Base-by-base conservation (phyloP, 2,888 invertebrate species). In the Linnaemya tessellans region DNA sequence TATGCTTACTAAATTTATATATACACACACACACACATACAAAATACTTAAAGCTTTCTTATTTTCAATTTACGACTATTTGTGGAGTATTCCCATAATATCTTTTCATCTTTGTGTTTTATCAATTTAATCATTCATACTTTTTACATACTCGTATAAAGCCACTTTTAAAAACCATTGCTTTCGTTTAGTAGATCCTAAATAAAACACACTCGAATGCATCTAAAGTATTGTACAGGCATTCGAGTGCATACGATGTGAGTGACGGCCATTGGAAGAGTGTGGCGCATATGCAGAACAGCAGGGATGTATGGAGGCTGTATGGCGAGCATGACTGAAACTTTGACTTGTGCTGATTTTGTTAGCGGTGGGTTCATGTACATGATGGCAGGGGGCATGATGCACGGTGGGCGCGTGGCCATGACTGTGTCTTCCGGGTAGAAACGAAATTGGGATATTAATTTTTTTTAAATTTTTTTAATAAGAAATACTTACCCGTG, bases 341-440 rank as follows among this genome's bases (percentile, higher is more conserved):
- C 92, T 92, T 87, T 92, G 93, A 87, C 92, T 93, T 82, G 90
- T 90, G 67, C 89, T 86, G 86, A 92, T 87, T 89, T 92, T 91
- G 0, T 51, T 54, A 5, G 85, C 60, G 62, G 79, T 62, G 25
- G 89, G 88, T 35, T 91, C 90, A 70, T 89, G 90, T 41, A 88
- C 80, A 75, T 89, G 62, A 80, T 90, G 87, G 43, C 87, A 87
- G 43, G 86, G 70, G 0, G 86, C 87, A 79, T 87, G 87, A 79
- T 88, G 88, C 49, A 86, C 80, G 10, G 90, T 80, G n/a, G 90
- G 88, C 0, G 88, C 80, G 35, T 87, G 88, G 10, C 87, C 88
- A 58, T 89, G 89, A 20, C 87, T 89, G 85, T 89, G 88, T 4
- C 88, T 89, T 73, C 4, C 9, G 7, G 22, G 5, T 25, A 62